Conservation (phyloP, 2,888 invertebrate species). For the Laothoe populi region DNA sequence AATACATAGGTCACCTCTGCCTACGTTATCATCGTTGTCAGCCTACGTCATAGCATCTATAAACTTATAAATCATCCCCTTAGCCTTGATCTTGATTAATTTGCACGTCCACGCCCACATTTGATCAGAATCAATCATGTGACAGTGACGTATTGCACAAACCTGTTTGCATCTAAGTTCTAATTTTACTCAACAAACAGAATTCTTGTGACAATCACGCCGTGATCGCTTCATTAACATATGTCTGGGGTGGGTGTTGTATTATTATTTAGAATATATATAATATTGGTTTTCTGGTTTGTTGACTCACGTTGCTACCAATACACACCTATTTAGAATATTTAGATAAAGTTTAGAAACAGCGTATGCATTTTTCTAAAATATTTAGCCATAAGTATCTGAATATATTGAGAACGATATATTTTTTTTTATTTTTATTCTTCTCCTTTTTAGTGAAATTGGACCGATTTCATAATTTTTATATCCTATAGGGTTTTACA, state of each 20-base stretch:
- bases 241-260: neutral
- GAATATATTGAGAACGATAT: too few relatives aligned
- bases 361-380: too few relatives aligned
- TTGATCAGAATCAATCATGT: conserved; percentile 1
- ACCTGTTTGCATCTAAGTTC: neutral
- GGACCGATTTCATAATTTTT: too few relatives aligned
- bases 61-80: neutral
- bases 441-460: too few relatives aligned
- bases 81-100: conserved; percentile 6
- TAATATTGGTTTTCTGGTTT: neutral
- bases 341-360: too few relatives aligned
- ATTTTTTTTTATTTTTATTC: too few relatives aligned
- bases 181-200: conserved; percentile 13
- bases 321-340: too few relatives aligned
- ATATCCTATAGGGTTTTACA: too few relatives aligned
- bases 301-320: neutral
- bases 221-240: conserved; percentile 3
- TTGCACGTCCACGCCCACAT: conserved; percentile 14
- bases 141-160: neutral
- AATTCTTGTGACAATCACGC: conserved; percentile 23
- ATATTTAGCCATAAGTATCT: too few relatives aligned
- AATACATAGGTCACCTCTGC: too few relatives aligned
- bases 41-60: neutral
- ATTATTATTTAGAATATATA: neutral
- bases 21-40: neutral